Evolutionary conservation across 2,797 vertebrate genomes (phyloP).

Genomic region (Heteromormyrus szaboi): DNA sequence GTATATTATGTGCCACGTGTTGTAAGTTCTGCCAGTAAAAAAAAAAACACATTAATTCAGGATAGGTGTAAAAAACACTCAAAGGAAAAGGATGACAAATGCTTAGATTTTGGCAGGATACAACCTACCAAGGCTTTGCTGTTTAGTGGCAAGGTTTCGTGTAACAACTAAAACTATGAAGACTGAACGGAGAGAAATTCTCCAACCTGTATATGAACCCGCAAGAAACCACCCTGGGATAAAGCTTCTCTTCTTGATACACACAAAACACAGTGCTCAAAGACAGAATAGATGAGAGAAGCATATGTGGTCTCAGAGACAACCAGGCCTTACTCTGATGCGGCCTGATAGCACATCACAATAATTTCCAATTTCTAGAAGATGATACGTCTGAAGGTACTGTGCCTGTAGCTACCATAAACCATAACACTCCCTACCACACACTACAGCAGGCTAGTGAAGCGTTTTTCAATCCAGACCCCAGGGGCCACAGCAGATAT

Average conservation of each 20-base stretch:
- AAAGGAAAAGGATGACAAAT: not conserved
- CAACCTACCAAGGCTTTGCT: not conserved
- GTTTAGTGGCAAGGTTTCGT: not conserved
- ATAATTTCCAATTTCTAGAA: not conserved
- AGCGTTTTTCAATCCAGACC: not conserved
- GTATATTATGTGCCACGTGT: not conserved
- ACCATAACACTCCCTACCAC: not conserved
- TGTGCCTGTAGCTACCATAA: not conserved
- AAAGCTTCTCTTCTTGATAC: not conserved
- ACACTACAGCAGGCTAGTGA: not conserved
- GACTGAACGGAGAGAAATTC: not conserved
- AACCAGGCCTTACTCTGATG: not conserved
- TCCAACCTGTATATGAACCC: not conserved
- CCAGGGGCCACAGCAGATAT: not conserved
- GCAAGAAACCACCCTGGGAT: not conserved
- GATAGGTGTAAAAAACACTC: not conserved
- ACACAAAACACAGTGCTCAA: not conserved
- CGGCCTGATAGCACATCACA: not conserved
- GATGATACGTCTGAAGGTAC: not conserved
- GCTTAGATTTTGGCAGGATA: not conserved
- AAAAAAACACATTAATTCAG: not conserved
- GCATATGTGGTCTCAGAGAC: not conserved
- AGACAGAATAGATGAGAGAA: not conserved
- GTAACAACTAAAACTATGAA: not conserved
- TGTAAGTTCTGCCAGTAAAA: not conserved